Evolutionary conservation across 2,888 invertebrate species (phyloP), one percentile per base, ranked within the genome.

Genomic region (Sarcophaga rosellei): DNA sequence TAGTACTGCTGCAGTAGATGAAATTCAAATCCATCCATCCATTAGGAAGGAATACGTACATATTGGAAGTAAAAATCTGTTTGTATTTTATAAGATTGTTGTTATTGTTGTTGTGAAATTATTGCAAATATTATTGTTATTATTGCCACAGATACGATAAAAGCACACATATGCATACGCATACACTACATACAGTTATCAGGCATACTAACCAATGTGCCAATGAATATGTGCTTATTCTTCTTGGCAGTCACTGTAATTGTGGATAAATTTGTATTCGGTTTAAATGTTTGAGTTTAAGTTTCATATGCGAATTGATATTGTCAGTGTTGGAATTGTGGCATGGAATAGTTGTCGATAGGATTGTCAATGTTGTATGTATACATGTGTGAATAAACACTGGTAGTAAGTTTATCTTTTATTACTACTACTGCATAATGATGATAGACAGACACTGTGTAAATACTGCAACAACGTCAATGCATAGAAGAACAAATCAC

Each of bases 31-130:
- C 35, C 35, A 84, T 35, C 35, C 35, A 84, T 65, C 83, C 63
- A 74, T 84, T 78, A 63, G 74, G 21, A 59, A 79, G 68, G 79
- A 84, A 84, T 84, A 79, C 35, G 35, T 35, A 79, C 35, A 8
- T 35, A 35, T 84, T 84, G 35, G 83, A 75, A 74, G 73, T 83
- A 57, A 57, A 83, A 74, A 74, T 35, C 21, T 78, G 68, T 83
- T 83, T 78, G 78, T 74, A 65, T 65, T 70, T 81, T 65, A 81
- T 76, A 76, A 76, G 70, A 76, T 76, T 76, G 35, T 35, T 35
- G 35, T 35, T 35, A 8, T 35, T 35, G 8, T 35, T 35, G 76
- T 76, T 81, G 81, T 70, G 70, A 83, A 77, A 77, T 72, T 77
- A 77, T 53, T 4, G 77, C 77, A 77, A 83, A 77, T 77, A 77